phyloP scores from a whole-genome alignment of 2,797 vertebrate genomes.

The Mionectes olivaceus region DNA sequence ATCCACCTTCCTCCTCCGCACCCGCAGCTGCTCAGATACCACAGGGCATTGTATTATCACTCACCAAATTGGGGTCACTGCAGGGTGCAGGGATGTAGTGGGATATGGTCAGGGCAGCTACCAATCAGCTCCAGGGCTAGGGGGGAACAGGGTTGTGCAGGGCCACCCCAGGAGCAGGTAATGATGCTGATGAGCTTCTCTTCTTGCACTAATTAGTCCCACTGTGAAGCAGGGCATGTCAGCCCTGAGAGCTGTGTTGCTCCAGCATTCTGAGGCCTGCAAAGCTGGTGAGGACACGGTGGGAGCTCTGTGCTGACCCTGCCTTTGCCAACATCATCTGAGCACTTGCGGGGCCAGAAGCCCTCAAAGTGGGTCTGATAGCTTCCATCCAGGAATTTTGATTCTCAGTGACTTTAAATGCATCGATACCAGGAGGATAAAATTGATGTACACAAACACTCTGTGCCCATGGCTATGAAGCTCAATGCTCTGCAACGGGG shows the following conservation, averaged over 20 bases:
- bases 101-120: not conserved
- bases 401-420: not conserved
- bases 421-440: not conserved
- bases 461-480: not conserved
- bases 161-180: not conserved
- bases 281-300: not conserved
- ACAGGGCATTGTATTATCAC: not conserved
- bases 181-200: not conserved
- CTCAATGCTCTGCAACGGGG: not conserved
- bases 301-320: not conserved
- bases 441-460: not conserved
- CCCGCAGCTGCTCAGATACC: not conserved
- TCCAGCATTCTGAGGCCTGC: accelerated
- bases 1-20: not conserved
- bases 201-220: not conserved
- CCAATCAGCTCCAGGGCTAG: not conserved
- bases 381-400: not conserved
- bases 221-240: not conserved
- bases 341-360: accelerated
- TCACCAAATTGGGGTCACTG: not conserved
- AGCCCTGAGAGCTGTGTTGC: not conserved
- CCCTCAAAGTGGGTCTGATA: not conserved
- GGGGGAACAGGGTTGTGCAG: accelerated
- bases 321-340: not conserved
- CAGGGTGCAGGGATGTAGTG: not conserved